Conservation (phyloP, 1,140 invertebrate genomes). For the Trachymyrmex septentrionalis region DNA sequence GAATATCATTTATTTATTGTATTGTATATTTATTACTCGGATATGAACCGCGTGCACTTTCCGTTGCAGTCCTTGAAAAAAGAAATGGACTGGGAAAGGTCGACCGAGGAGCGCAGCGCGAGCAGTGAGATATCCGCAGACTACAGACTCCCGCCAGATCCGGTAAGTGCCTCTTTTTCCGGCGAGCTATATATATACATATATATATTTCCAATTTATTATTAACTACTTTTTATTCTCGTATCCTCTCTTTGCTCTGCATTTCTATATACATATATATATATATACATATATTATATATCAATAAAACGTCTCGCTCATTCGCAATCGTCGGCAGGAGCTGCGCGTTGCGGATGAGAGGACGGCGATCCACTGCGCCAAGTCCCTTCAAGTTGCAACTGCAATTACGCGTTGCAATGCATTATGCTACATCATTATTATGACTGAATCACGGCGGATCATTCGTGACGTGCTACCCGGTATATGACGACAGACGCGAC, state of each 20-base stretch:
- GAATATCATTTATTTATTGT: conserved; percentile 23
- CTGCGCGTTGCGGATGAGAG: conserved; percentile 64
- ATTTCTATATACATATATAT: conserved; percentile 81
- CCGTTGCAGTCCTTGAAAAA: conserved; percentile 93
- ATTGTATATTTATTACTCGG: conserved; percentile 63
- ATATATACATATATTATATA: conserved; percentile 66
- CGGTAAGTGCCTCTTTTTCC: conserved; percentile 89
- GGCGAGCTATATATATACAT: conserved; percentile 54
- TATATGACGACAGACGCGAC: conserved; percentile 15
- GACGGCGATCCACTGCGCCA: conserved; percentile 45
- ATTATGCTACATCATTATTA: conserved; percentile 37
- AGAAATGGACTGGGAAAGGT: conserved; percentile 94
- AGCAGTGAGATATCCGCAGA: conserved; percentile 92
- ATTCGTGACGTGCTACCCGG: conserved; percentile 65
- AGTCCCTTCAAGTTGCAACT: conserved; percentile 48
- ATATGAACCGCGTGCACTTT: conserved; percentile 66
- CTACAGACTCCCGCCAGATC: conserved; percentile 92
- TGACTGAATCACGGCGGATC: conserved; percentile 59
- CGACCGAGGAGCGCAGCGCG: conserved; percentile 91
- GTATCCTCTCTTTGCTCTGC: conserved; percentile 84
- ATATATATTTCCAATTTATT: conserved; percentile 57
- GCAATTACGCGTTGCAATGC: conserved; percentile 55
- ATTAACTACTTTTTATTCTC: conserved; percentile 67
- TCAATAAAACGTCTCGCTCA: conserved; percentile 67
- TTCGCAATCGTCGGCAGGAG: conserved; percentile 64